Base-by-base conservation (phyloP, 2,888 invertebrate species). In the Allophyes oxyacanthae region DNA sequence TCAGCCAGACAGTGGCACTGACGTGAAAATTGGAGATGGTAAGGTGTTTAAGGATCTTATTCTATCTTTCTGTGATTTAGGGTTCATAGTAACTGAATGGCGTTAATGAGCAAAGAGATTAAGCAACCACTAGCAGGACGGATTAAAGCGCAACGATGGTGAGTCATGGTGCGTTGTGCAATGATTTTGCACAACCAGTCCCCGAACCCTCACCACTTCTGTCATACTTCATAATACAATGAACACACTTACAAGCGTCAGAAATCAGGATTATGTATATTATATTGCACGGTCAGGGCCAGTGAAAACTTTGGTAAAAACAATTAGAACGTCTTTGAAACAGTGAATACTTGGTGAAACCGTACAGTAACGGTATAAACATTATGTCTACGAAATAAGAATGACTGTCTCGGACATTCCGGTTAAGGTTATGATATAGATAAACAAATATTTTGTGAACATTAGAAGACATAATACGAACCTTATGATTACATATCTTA, bases 91-190 rank as follows among this genome's bases (percentile, higher is more conserved):
- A 65, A 55, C 50, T 67, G 71, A 79, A 80, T 68, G 53, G 75
- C 80, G 81, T 82, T 85, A 89, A 88, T 85, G 82, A 84, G 81
- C 75, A 59, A 75, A 69, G 65, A 81, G 77, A 84, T 88, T 85
- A 83, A 84, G 88, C 84, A 88, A 90, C 75, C 70, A 66, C 74
- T 72, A 73, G 76, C 82, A 81, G 82, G 83, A 85, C 84, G 83
- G 83, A 86, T 84, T 85, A 87, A 87, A 85, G 85, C 83, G 79
- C 84, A 82, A 81, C 77, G 75, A 64, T 80, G 81, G 87, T 91
- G 92, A 92, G 84, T 91, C 91, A 92, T 82, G 73, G 75, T 70
- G 63, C 50, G 72, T 92, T 91, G 87, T 87, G 91, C 86, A 92
- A 93, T 75, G 68, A 70, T 58, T 89, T 89, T 87, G 86, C 91